A percentile compares a stretch with the other conserved stretches of the same genome.
phyloP scores from a whole-genome alignment of 2,797 vertebrate species.

The Balearica regulorum region DNA sequence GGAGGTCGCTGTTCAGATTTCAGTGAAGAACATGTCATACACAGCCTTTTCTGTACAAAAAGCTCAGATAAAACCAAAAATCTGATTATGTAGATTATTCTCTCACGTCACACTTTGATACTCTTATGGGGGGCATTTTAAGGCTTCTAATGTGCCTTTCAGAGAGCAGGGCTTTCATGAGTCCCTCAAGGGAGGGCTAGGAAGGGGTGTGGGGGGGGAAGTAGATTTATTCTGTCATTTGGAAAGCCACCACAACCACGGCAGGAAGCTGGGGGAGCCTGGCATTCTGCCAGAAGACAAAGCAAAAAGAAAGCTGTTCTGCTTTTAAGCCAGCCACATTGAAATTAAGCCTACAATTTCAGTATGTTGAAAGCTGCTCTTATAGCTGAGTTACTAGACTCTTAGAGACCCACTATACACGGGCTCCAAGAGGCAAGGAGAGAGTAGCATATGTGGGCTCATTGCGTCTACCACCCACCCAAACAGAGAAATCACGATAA shows the following conservation, averaged over 20 bases:
- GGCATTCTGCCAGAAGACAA: not conserved
- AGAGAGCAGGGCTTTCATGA: not conserved
- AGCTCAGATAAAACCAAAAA: not conserved
- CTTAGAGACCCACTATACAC: not conserved
- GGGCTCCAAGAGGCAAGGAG: not conserved
- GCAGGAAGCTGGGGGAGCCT: not conserved
- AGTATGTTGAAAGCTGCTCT: not conserved
- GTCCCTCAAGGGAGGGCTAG: not conserved
- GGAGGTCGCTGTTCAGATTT: not conserved
- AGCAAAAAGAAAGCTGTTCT: not conserved
- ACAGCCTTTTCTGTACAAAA: not conserved
- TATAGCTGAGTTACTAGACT: not conserved
- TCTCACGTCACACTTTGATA: not conserved
- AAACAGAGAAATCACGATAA: not conserved
- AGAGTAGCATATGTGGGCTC: not conserved
- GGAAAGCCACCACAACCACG: constrained; percentile 14
- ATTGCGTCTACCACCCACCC: not conserved
- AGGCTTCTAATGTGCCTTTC: not conserved
- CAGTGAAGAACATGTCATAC: not conserved
- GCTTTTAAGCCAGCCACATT: not conserved
- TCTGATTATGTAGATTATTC: constrained; percentile 17
- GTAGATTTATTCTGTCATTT: not conserved
- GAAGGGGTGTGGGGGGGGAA: not conserved
- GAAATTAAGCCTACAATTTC: not conserved
- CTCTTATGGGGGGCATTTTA: not conserved